These are phyloP conservation scores for Trimorus sp. DNA, from an alignment of 2,888 invertebrate genomes.

Conservation along the genomic window DNA sequence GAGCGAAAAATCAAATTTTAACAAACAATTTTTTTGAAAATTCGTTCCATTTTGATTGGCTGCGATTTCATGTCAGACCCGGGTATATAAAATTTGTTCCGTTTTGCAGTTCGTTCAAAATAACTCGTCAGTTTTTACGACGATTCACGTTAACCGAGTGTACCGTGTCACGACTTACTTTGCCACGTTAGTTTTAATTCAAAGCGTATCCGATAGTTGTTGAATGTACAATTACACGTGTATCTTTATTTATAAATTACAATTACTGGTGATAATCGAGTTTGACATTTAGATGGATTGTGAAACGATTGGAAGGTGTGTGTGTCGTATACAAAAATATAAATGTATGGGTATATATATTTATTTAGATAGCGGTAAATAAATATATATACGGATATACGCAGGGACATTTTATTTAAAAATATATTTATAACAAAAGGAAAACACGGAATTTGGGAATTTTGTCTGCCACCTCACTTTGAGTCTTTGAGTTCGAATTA, in stretches of 20 bases:
- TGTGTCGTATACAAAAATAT: conserved; percentile 41
- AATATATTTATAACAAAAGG: conserved; percentile 37
- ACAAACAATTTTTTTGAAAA: too few relatives aligned
- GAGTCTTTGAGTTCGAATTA: too few relatives aligned
- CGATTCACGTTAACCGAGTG: too few relatives aligned
- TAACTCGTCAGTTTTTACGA: background rate
- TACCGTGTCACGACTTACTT: background rate
- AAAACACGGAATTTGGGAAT: background rate
- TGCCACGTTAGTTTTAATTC: conserved; percentile 11
- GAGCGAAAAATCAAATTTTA: too few relatives aligned
- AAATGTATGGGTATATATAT: background rate
- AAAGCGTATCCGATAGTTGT: conserved; percentile 15
- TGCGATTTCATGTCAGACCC: too few relatives aligned
- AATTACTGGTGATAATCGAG: too few relatives aligned
- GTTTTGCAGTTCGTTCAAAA: background rate
- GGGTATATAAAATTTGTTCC: too few relatives aligned
- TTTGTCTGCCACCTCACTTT: too few relatives aligned
- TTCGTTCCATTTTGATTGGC: too few relatives aligned
- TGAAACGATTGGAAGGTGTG: conserved; percentile 33
- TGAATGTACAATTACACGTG: conserved; percentile 25
- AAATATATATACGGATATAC: too few relatives aligned
- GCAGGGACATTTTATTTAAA: conserved; percentile 26
- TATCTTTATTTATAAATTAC: conserved; percentile 27
- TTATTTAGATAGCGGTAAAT: too few relatives aligned
- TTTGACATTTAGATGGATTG: too few relatives aligned